Evolutionary conservation across 1,140 invertebrate genomes (phyloP).

Genomic region (Lasaia peninsularis): DNA sequence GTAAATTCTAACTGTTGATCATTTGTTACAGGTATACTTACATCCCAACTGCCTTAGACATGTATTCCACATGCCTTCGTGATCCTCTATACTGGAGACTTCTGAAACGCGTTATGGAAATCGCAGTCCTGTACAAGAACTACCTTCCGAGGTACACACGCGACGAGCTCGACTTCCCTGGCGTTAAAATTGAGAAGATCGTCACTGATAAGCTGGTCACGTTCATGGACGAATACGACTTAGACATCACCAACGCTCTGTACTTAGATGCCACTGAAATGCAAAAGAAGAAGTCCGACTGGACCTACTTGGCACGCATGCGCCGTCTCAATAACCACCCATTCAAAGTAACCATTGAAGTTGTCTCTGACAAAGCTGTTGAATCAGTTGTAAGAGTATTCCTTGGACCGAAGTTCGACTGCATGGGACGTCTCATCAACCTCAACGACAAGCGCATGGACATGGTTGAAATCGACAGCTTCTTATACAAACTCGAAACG

Average conservation of each 20-base stretch:
- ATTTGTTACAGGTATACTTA: slow-evolving; percentile 60
- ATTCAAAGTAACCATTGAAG: slow-evolving; percentile 78
- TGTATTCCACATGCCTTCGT: slow-evolving; percentile 78
- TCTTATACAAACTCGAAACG: slow-evolving; percentile 79
- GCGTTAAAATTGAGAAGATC: slow-evolving; percentile 81
- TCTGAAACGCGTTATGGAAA: slow-evolving; percentile 76
- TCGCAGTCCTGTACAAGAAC: slow-evolving; percentile 72
- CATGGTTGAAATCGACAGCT: slow-evolving; percentile 83
- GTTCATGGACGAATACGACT: slow-evolving; percentile 84
- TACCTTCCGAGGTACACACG: slow-evolving; percentile 79
- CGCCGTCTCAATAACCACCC: slow-evolving; percentile 78
- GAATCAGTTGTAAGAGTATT: slow-evolving; percentile 79
- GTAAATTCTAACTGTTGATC: background rate
- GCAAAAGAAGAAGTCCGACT: slow-evolving; percentile 66
- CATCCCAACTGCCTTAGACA: slow-evolving; percentile 61
- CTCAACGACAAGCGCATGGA: slow-evolving; percentile 80
- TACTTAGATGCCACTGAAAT: slow-evolving; percentile 54
- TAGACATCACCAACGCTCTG: slow-evolving; percentile 83
- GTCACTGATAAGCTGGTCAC: slow-evolving; percentile 81
- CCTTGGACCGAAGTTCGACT: slow-evolving; percentile 79
- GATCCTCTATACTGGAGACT: slow-evolving; percentile 84
- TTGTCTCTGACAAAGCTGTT: slow-evolving; percentile 77
- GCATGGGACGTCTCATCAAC: slow-evolving; percentile 64
- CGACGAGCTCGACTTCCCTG: slow-evolving; percentile 79
- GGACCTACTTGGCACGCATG: slow-evolving; percentile 58